Conservation (phyloP, 1,140 invertebrate genomes). For the Solenopsis fugax region DNA sequence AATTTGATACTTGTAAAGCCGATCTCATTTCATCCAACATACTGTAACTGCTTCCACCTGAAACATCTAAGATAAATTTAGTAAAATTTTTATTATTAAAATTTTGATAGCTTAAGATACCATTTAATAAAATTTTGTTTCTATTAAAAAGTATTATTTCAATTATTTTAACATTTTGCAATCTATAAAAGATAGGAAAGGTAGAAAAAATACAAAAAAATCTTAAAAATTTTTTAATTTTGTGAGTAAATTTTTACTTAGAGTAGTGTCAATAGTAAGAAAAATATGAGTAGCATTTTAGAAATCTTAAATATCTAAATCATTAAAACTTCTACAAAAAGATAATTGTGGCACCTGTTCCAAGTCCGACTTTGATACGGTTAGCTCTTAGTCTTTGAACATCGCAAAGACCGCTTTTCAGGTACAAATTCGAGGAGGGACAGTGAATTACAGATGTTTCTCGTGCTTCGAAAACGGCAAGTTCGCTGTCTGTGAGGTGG, state of each 20-base stretch:
- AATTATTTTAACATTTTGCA: no score
- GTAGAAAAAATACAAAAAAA: no score
- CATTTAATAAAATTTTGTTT: no score
- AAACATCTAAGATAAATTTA: slow-evolving; percentile 89
- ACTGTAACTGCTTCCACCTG: slow-evolving; percentile 92
- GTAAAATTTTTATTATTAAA: no score
- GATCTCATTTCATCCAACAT: slow-evolving; percentile 92
- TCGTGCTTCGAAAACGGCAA: slow-evolving; percentile 88
- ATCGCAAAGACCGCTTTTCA: slow-evolving; percentile 95
- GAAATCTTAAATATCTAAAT: slow-evolving; percentile 29
- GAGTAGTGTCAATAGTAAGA: no score
- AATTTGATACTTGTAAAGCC: slow-evolving; percentile 91
- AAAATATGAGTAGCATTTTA: no score
- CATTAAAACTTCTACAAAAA: slow-evolving; percentile 39
- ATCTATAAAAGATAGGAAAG: no score
- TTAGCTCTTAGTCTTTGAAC: slow-evolving; percentile 89
- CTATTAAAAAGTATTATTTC: no score
- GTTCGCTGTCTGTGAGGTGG: slow-evolving; percentile 91
- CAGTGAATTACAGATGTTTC: slow-evolving; percentile 93
- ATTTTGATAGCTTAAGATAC: no score
- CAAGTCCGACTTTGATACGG: slow-evolving; percentile 93
- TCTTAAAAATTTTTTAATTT: no score
- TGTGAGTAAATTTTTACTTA: no score
- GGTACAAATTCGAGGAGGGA: slow-evolving; percentile 93
- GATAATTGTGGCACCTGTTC: slow-evolving; percentile 89